Conservation (phyloP, 2,888 invertebrate species). For the Campoletis raptor region DNA sequence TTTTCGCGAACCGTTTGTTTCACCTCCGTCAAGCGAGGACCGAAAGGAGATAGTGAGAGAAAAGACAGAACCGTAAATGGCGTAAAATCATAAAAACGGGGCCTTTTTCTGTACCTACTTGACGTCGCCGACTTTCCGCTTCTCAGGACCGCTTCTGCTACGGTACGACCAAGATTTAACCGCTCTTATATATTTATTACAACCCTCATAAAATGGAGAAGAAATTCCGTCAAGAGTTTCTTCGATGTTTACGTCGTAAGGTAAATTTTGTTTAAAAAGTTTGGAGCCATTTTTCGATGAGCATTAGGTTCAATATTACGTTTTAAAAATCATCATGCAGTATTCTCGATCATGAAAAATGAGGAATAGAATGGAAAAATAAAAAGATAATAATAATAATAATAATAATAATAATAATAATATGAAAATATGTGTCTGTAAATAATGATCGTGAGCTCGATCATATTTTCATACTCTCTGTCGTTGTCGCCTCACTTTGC, state of each 20-base stretch:
- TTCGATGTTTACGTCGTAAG: background rate
- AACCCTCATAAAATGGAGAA: conserved; percentile 47
- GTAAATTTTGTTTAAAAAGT: background rate
- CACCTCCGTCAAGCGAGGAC: conserved; percentile 11
- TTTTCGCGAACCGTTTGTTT: conserved; percentile 38
- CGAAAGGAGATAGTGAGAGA: conserved; percentile 18
- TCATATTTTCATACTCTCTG: conserved; percentile 26
- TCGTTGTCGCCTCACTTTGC: conserved; percentile 48
- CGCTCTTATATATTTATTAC: conserved; percentile 41
- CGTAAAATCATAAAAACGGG: conserved; percentile 61
- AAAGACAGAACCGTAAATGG: conserved; percentile 58
- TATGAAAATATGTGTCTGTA: background rate
- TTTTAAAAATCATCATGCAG: background rate
- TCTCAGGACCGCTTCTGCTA: conserved; percentile 42
- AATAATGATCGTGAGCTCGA: conserved; percentile 5
- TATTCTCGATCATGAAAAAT: background rate
- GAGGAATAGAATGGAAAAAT: background rate
- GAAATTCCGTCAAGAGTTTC: conserved; percentile 35
- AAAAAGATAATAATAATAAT: background rate
- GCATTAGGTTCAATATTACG: background rate
- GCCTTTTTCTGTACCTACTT: conserved; percentile 27
- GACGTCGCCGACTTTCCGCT: conserved; percentile 26
- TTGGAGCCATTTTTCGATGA: background rate
- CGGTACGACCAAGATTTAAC: conserved; percentile 49
- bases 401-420: background rate